A percentile compares a stretch with the other conserved stretches of the same genome.
These are phyloP conservation scores for Strigops habroptila DNA, from an alignment of 2,113 vertebrate species.

Conservation along the genomic window DNA sequence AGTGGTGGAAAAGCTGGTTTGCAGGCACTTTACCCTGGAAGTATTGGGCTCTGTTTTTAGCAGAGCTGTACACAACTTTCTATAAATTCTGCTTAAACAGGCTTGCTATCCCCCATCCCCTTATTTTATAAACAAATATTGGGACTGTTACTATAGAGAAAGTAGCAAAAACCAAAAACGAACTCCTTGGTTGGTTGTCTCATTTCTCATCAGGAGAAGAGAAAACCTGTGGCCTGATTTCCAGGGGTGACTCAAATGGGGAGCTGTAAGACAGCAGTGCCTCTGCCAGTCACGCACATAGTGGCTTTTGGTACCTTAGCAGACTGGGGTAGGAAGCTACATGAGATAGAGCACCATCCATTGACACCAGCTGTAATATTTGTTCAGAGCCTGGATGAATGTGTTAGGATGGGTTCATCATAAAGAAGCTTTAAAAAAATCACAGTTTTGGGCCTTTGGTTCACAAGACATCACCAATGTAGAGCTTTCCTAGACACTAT, in stretches of 20 bases:
- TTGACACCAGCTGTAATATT: background rate
- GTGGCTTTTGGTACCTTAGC: background rate
- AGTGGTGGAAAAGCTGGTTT: conserved; percentile 66
- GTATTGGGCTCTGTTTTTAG: background rate
- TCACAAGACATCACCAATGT: background rate
- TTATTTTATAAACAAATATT: background rate
- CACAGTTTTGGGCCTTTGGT: background rate
- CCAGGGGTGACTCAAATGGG: background rate
- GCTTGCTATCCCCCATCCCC: background rate
- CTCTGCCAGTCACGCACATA: rapidly evolving
- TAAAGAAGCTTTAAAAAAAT: background rate
- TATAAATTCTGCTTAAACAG: conserved; percentile 14
- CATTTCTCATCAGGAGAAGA: background rate
- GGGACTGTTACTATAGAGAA: background rate
- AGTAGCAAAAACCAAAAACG: background rate
- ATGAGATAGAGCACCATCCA: background rate
- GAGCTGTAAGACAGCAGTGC: background rate
- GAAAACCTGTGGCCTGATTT: background rate
- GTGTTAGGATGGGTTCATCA: background rate
- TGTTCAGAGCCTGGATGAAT: background rate
- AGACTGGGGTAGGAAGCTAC: background rate
- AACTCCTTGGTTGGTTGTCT: background rate
- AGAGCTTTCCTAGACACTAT: background rate
- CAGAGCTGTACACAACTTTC: background rate
- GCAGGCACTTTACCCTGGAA: conserved; percentile 13